Conservation (phyloP, 2,888 invertebrate genomes). For the Leucophenga maculata region DNA sequence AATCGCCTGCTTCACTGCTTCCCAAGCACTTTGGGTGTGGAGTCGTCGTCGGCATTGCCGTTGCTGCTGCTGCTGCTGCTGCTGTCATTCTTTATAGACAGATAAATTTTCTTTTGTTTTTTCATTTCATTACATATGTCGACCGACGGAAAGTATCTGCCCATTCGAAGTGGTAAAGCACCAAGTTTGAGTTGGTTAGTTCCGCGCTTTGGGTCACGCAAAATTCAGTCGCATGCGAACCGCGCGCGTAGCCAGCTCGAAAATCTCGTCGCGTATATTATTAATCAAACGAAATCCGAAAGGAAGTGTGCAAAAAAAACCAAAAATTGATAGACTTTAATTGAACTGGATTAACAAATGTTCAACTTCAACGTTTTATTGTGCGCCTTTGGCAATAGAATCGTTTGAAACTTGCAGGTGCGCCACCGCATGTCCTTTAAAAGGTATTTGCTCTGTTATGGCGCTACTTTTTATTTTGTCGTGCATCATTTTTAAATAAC, state of each 20-base stretch:
- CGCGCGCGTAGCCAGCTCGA: conserved; percentile 65
- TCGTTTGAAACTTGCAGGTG: no score
- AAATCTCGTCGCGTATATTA: no score
- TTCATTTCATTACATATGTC: neutral
- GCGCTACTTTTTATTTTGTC: no score
- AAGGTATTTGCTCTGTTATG: no score
- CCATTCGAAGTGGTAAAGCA: neutral
- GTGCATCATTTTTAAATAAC: conserved; percentile 51
- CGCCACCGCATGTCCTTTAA: no score
- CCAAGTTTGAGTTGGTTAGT: conserved; percentile 49
- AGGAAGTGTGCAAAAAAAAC: no score
- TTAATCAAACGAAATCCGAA: no score
- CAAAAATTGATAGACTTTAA: no score
- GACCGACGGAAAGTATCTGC: no score
- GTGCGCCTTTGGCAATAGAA: no score
- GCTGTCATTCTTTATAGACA: conserved; percentile 42
- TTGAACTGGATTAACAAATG: no score
- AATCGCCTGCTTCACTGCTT: conserved; percentile 36
- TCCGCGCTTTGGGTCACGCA: conserved; percentile 58
- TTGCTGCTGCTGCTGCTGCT: conserved; percentile 12
- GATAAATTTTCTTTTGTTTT: conserved; percentile 6
- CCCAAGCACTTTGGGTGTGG: conserved; percentile 14
- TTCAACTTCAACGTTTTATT: no score
- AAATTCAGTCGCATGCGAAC: conserved; percentile 66
- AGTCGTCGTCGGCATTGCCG: conserved; percentile 34